A percentile compares a stretch with the other conserved stretches of the same genome.
phyloP scores from a whole-genome alignment of 2,113 vertebrate species.

The Bubo bubo region DNA sequence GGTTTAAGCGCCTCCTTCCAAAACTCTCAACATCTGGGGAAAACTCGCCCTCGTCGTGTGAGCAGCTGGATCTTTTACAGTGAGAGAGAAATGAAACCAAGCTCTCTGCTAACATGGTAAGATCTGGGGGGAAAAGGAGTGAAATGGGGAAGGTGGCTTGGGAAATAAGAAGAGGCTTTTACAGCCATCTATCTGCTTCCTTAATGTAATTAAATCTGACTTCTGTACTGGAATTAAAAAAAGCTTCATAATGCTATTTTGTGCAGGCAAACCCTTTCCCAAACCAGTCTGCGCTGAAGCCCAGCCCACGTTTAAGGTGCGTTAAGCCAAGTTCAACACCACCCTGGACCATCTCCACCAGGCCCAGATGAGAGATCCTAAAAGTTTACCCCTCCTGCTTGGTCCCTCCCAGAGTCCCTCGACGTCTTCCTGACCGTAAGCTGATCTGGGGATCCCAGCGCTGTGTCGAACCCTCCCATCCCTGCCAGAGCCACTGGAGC shows the following conservation, averaged over 20 bases:
- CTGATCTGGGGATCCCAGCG: not conserved
- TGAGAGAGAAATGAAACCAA: not conserved
- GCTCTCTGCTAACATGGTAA: not conserved
- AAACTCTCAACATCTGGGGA: not conserved
- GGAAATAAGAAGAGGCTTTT: not conserved
- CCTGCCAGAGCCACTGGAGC: not conserved
- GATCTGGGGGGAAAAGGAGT: not conserved
- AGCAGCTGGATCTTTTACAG: not conserved
- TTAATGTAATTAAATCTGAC: not conserved
- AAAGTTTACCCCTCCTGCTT: not conserved
- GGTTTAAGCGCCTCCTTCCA: not conserved
- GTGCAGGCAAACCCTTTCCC: not conserved
- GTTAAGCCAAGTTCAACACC: not conserved
- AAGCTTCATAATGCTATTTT: too few species aligned
- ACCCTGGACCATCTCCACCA: not conserved
- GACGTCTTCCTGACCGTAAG: not conserved
- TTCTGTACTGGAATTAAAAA: not conserved
- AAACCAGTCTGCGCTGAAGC: not conserved
- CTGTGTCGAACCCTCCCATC: not conserved
- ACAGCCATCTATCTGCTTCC: not conserved
- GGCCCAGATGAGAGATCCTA: not conserved
- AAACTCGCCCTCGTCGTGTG: rapidly evolving
- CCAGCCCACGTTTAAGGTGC: not conserved
- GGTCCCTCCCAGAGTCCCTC: not conserved
- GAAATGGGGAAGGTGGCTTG: not conserved